Conservation (phyloP, 2,797 vertebrate genomes). For the Periophthalmus magnuspinnatus region DNA sequence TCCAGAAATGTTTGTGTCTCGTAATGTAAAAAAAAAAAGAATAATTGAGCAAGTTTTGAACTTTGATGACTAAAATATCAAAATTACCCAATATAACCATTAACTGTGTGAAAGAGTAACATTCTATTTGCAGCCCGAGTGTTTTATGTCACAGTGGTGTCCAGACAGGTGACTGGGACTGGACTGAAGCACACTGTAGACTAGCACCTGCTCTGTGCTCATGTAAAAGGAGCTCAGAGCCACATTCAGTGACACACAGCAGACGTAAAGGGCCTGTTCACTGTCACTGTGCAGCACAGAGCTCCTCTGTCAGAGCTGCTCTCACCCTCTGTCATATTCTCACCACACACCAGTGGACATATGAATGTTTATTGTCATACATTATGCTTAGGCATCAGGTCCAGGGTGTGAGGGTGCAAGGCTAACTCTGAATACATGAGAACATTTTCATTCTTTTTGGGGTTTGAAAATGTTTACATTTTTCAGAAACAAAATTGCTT, state of each 20-base stretch:
- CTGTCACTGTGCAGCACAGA: conserved; percentile 1
- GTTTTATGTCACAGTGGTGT: background rate
- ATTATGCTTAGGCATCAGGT: background rate
- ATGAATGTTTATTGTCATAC: background rate
- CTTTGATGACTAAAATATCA: background rate
- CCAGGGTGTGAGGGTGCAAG: background rate
- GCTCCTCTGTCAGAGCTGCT: conserved; percentile 1
- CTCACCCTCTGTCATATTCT: background rate
- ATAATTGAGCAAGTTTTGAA: no score
- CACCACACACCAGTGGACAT: background rate
- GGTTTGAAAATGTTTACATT: background rate
- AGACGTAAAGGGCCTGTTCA: background rate
- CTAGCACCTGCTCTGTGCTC: background rate
- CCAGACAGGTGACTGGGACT: background rate
- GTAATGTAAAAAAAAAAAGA: no score
- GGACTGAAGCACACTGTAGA: background rate
- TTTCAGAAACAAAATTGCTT: no score
- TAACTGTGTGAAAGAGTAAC: background rate
- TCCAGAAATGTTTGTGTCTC: no score
- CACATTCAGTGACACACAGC: background rate
- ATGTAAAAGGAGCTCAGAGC: background rate
- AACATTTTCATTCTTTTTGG: background rate
- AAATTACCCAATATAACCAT: background rate
- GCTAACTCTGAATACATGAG: background rate
- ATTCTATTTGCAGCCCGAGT: background rate